Conservation (phyloP, 37 sponge, comb jelly and placozoan genomes). For the Ephydatia muelleri region DNA sequence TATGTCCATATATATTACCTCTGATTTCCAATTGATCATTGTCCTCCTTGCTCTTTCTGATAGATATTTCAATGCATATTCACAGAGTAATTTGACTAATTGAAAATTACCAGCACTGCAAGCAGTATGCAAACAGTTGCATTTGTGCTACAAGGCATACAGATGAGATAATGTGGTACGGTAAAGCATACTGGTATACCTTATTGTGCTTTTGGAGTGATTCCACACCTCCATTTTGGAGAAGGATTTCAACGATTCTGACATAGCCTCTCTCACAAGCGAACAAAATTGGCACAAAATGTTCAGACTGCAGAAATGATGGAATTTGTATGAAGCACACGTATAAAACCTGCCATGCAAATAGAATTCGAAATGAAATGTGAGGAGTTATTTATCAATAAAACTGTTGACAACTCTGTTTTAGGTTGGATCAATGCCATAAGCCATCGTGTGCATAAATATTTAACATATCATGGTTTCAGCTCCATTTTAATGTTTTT, state of each 20-base stretch:
- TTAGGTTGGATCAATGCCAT: too few relatives aligned
- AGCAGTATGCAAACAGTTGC: not conserved
- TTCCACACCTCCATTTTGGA: not conserved
- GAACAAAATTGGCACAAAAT: slow-evolving; percentile 16
- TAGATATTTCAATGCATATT: not conserved
- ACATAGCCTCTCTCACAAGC: slow-evolving; percentile 13
- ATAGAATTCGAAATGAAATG: too few relatives aligned
- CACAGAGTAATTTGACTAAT: not conserved
- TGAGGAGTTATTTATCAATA: too few relatives aligned
- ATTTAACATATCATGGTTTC: too few relatives aligned
- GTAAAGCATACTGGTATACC: not conserved
- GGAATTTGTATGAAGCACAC: too few relatives aligned
- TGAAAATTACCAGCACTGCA: not conserved
- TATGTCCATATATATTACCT: not conserved
- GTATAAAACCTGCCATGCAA: too few relatives aligned
- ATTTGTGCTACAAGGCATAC: not conserved
- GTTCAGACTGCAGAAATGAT: not conserved
- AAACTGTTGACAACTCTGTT: too few relatives aligned
- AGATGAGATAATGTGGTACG: not conserved
- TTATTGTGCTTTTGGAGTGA: not conserved
- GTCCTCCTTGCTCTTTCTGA: not conserved
- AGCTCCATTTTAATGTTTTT: too few relatives aligned
- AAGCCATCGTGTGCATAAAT: too few relatives aligned
- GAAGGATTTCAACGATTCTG: slow-evolving; percentile 12
- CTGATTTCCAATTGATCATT: not conserved